Evolutionary conservation across 2,888 invertebrate genomes (phyloP).

Genomic region (Heliconius hortense): DNA sequence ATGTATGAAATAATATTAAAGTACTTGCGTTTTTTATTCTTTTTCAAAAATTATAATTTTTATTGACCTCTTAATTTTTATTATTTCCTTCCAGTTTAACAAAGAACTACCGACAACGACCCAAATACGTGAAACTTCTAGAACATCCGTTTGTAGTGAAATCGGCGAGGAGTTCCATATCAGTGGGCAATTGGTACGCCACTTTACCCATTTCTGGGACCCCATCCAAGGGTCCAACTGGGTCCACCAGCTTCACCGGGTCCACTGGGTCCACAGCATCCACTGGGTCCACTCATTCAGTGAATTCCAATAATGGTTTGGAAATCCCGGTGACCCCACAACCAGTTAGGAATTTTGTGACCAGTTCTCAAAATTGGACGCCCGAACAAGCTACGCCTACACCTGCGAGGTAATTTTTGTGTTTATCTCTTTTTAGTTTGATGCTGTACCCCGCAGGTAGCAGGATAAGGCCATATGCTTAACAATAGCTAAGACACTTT

Average conservation of each 20-base stretch:
- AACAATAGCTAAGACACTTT: too few relatives aligned
- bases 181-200: constrained; percentile 93
- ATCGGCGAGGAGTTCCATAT: constrained; percentile 86
- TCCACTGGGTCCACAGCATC: constrained; percentile 28
- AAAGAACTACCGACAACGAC: constrained; percentile 95
- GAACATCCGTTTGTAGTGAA: constrained; percentile 93
- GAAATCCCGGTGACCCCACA: constrained; percentile 51
- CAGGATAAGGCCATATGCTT: too few relatives aligned
- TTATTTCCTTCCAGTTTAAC: constrained; percentile 87
- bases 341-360: constrained; percentile 72
- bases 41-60: too few relatives aligned
- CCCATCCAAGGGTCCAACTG: constrained; percentile 44
- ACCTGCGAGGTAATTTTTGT: constrained; percentile 58
- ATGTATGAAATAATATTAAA: too few relatives aligned
- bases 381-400: constrained; percentile 73
- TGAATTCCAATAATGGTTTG: constrained; percentile 43
- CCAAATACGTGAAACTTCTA: constrained; percentile 95
- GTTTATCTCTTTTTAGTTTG: not conserved
- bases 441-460: not conserved
- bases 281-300: constrained; percentile 38
- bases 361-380: constrained; percentile 67
- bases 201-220: constrained; percentile 72
- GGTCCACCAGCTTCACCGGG: constrained; percentile 9
- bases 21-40: too few relatives aligned
- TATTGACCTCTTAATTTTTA: too few relatives aligned